A percentile compares a stretch with the other conserved stretches of the same genome.
phyloP scores from a whole-genome alignment of 2,797 vertebrate genomes.

The Arnoldichthys spilopterus region DNA sequence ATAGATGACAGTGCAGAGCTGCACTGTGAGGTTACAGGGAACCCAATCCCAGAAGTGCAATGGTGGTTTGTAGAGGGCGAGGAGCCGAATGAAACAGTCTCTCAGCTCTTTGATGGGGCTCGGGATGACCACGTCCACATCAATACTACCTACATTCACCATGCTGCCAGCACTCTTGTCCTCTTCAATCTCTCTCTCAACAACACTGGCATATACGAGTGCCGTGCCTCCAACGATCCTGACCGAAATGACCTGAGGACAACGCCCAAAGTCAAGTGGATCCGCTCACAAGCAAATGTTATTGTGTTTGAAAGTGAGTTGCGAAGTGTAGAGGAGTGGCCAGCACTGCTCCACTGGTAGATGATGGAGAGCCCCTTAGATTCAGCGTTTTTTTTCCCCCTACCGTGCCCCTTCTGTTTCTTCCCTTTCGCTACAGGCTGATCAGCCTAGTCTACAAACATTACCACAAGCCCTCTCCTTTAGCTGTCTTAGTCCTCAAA shows the following conservation, averaged over 20 bases:
- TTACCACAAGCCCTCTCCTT: conserved; percentile 4
- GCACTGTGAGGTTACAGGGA: conserved; percentile 91
- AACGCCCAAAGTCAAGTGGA: conserved; percentile 95
- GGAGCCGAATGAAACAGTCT: conserved; percentile 79
- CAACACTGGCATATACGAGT: conserved; percentile 91
- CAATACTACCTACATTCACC: conserved; percentile 88
- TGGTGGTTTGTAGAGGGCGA: conserved; percentile 90
- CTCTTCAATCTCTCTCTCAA: conserved; percentile 79
- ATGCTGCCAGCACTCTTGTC: conserved; percentile 86
- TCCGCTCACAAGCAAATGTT: conserved; percentile 93
- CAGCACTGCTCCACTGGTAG: conserved; percentile 61
- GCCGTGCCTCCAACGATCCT: conserved; percentile 94
- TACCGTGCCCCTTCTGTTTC: conserved; percentile 52
- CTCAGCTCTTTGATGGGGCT: conserved; percentile 91
- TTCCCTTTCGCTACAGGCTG: conserved; percentile 45
- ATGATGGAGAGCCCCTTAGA: conserved; percentile 62
- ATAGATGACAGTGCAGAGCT: conserved; percentile 80
- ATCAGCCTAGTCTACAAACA: background rate
- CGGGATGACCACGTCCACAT: conserved; percentile 83
- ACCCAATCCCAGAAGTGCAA: conserved; percentile 92
- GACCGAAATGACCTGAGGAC: conserved; percentile 93
- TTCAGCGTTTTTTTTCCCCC: conserved; percentile 47
- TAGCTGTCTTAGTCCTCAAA: conserved; percentile 49
- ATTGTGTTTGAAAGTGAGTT: conserved; percentile 97
- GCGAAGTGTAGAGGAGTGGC: conserved; percentile 61